Conservation (phyloP, 2,113 vertebrate genomes). For the Epinephelus cyanopodus region DNA sequence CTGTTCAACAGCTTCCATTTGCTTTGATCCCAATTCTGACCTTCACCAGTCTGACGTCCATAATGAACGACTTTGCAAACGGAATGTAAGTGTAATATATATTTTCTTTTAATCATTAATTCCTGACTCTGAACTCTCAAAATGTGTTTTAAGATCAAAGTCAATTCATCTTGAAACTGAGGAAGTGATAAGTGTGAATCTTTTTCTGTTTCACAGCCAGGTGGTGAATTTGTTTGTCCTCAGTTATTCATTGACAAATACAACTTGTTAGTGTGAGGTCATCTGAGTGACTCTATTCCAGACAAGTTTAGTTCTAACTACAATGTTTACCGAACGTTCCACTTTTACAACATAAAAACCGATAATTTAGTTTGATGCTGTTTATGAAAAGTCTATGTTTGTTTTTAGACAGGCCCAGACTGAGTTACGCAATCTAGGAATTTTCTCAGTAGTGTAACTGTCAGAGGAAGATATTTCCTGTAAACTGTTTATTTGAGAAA, state of each 20-base stretch:
- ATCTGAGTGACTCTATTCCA: neutral
- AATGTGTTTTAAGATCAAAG: neutral
- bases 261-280: neutral
- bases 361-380: neutral
- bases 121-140: neutral
- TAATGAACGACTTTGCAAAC: constrained; percentile 95
- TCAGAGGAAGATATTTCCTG: neutral
- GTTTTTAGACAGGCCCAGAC: neutral
- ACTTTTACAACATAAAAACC: neutral
- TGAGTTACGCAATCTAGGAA: constrained; percentile 9
- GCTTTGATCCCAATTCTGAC: constrained; percentile 96
- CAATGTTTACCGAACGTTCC: neutral
- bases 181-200: neutral
- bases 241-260: neutral
- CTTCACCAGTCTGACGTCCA: constrained; percentile 91
- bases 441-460: neutral
- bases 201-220: neutral
- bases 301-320: neutral
- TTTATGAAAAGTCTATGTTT: neutral
- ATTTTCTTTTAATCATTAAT: neutral
- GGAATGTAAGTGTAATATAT: constrained; percentile 89
- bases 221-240: neutral
- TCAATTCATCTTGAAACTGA: neutral
- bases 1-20: constrained; percentile 90
- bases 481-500: neutral